A percentile compares a stretch with the other conserved stretches of the same genome.
Conservation (phyloP, 2,797 vertebrate species). For the Trematocara caparti region DNA sequence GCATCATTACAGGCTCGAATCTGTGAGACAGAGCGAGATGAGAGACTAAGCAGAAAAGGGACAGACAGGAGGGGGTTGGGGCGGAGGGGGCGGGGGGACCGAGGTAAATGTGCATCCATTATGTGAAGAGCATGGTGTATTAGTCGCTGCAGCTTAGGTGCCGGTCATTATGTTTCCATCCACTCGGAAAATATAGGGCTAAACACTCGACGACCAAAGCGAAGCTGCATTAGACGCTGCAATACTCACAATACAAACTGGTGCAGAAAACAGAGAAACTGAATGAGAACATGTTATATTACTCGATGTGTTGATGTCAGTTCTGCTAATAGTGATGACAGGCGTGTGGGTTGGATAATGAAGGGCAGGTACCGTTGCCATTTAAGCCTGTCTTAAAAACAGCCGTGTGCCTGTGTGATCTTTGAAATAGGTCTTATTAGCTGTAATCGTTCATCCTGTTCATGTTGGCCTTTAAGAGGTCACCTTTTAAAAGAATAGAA, state of each 20-base stretch:
- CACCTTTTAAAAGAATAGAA: not conserved
- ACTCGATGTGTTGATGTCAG: not conserved
- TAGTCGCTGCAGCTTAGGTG: constrained; percentile 21
- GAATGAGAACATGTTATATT: not conserved
- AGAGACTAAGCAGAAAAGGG: constrained; percentile 26
- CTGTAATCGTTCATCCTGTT: not conserved
- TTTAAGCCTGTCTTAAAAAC: not conserved
- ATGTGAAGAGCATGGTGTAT: constrained; percentile 19
- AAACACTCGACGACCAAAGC: constrained; percentile 10
- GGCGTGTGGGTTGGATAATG: not conserved
- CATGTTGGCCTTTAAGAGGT: not conserved
- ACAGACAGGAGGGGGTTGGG: not conserved
- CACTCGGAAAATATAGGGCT: constrained; percentile 54
- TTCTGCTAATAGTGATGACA: not conserved
- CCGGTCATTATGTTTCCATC: constrained; percentile 41
- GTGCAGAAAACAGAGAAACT: not conserved
- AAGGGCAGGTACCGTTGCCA: not conserved
- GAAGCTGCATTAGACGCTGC: not conserved
- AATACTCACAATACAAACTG: not conserved
- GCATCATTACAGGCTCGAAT: constrained; percentile 40
- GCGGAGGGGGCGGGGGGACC: fast-evolving
- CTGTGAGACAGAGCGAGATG: constrained; percentile 31
- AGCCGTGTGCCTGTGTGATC: not conserved
- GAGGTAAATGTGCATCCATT: constrained; percentile 51
- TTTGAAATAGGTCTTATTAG: not conserved